Conservation (phyloP, 2,888 invertebrate species). For the Rhingia campestris region DNA sequence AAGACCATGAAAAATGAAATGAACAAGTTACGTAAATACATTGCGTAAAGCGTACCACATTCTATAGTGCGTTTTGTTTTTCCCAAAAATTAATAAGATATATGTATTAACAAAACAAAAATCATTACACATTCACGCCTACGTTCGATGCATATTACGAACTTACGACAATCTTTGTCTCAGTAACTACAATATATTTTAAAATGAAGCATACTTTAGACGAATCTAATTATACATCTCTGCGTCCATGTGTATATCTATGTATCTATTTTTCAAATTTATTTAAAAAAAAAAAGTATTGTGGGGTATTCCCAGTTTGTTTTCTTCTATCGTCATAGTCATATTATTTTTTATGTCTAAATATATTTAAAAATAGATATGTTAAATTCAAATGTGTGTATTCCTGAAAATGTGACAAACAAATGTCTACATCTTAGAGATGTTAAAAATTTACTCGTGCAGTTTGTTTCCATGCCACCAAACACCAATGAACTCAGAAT, state of each 20-base stretch:
- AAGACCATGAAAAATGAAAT: no score
- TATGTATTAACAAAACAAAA: no score
- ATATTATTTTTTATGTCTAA: background rate
- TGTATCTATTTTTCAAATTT: slow-evolving; percentile 19
- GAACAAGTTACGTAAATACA: no score
- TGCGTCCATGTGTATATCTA: background rate
- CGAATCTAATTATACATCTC: slow-evolving; percentile 34
- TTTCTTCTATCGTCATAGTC: background rate
- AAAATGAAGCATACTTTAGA: slow-evolving; percentile 4
- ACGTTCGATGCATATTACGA: no score
- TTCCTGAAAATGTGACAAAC: background rate
- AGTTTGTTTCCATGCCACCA: no score
- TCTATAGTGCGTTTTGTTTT: no score
- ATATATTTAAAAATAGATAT: background rate
- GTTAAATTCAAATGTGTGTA: background rate
- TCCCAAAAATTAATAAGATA: no score
- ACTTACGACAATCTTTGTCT: no score
- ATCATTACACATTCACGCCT: no score
- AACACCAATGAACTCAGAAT: no score
- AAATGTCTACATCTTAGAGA: background rate
- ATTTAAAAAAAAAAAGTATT: slow-evolving; percentile 17
- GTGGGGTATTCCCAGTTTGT: background rate
- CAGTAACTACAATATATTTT: background rate
- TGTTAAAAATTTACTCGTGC: no score
- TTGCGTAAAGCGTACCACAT: no score